phyloP scores from a whole-genome alignment of 2,113 vertebrate genomes.

The Sisor rabdophorus region DNA sequence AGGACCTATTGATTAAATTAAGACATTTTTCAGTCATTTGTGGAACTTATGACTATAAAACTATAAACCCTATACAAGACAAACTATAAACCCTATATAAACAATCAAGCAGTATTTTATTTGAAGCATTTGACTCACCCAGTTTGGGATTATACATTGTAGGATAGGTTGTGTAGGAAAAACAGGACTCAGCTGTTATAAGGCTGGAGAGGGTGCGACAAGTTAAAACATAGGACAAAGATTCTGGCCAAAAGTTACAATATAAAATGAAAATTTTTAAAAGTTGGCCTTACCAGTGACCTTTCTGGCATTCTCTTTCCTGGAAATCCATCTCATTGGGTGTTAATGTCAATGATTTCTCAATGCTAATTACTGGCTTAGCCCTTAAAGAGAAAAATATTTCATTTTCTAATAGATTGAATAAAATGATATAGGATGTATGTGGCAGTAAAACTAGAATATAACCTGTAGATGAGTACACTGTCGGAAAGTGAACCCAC shows the following conservation, averaged over 20 bases:
- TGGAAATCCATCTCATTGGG: slow-evolving; percentile 64
- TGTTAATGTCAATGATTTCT: slow-evolving; percentile 68
- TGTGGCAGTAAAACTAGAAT: background rate
- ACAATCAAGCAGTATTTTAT: background rate
- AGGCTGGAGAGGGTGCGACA: slow-evolving; percentile 52
- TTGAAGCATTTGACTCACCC: slow-evolving; percentile 70
- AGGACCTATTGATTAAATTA: background rate
- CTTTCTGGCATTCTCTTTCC: slow-evolving; percentile 55
- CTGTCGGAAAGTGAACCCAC: slow-evolving; percentile 80
- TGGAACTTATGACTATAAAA: no score
- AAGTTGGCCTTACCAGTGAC: slow-evolving; percentile 71
- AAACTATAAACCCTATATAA: no score
- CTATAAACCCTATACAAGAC: no score
- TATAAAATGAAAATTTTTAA: background rate
- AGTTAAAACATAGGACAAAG: background rate
- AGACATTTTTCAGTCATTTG: background rate
- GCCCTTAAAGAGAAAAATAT: slow-evolving; percentile 63
- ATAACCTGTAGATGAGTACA: slow-evolving; percentile 74
- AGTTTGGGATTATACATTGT: slow-evolving; percentile 71
- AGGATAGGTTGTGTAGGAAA: slow-evolving; percentile 75
- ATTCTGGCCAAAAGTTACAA: background rate
- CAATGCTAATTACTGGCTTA: slow-evolving; percentile 79
- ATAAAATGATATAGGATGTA: background rate
- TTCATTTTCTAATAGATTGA: background rate
- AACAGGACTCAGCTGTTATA: slow-evolving; percentile 78